These are phyloP conservation scores for Agelas oroides DNA, from an alignment of 37 sponge, comb jelly and placozoan species.

Conservation along the genomic window DNA sequence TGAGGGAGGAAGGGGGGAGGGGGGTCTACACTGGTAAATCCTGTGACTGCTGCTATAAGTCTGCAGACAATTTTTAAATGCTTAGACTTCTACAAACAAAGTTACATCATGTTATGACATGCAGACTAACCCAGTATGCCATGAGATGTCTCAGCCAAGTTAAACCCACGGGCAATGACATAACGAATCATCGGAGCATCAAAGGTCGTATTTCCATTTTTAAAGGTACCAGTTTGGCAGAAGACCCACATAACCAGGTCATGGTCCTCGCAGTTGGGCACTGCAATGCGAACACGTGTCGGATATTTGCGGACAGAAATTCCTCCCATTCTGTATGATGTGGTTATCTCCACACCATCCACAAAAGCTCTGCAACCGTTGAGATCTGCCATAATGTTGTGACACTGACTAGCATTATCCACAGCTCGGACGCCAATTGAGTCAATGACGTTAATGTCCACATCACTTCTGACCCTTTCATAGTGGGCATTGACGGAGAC, in stretches of 20 bases:
- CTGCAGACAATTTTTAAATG: too few relatives aligned
- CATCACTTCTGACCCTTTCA: background rate
- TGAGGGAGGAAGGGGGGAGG: too few relatives aligned
- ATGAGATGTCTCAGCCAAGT: slow-evolving; percentile 49
- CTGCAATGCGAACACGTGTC: slow-evolving; percentile 8
- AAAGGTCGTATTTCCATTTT: background rate
- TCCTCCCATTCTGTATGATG: background rate
- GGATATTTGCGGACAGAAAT: slow-evolving; percentile 8
- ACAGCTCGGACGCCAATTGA: slow-evolving; percentile 18
- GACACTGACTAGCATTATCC: slow-evolving; percentile 15
- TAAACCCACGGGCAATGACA: slow-evolving; percentile 50
- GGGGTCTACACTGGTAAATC: too few relatives aligned
- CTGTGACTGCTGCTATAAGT: too few relatives aligned
- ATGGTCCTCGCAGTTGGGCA: slow-evolving; percentile 41
- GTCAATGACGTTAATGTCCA: slow-evolving; percentile 32
- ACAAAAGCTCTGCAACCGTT: slow-evolving; percentile 14
- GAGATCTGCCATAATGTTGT: slow-evolving; percentile 5
- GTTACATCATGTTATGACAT: too few relatives aligned
- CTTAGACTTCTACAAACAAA: too few relatives aligned
- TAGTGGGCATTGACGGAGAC: slow-evolving; percentile 11
- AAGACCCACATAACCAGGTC: slow-evolving; percentile 46
- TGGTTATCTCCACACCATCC: background rate
- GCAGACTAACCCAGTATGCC: slow-evolving; percentile 49
- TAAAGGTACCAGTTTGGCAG: slow-evolving; percentile 7
- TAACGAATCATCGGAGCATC: slow-evolving; percentile 44